Evolutionary conservation across 2,113 vertebrate species (phyloP).

Genomic region (Euleptes europaea): DNA sequence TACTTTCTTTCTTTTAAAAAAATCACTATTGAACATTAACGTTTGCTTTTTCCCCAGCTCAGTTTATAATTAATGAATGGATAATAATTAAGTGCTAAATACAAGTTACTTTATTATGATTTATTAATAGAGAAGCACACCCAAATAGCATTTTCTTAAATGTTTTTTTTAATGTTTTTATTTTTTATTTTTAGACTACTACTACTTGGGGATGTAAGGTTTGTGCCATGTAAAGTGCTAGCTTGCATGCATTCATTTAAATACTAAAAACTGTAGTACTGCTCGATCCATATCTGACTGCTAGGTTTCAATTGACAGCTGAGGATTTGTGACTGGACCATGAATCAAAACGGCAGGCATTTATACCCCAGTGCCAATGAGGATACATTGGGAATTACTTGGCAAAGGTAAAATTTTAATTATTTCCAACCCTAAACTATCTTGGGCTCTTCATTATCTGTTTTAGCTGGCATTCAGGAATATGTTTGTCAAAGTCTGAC

Average conservation of each 20-base stretch:
- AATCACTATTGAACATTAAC: constrained; percentile 79
- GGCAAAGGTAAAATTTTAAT: constrained; percentile 99
- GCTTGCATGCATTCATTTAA: constrained; percentile 91
- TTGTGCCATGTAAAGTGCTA: constrained; percentile 79
- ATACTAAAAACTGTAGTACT: constrained; percentile 94
- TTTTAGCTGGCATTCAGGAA: constrained; percentile 63
- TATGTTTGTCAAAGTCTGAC: constrained; percentile 65
- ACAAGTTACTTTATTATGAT: constrained; percentile 74
- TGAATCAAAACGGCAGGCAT: constrained; percentile 99
- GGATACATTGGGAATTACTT: constrained; percentile 99
- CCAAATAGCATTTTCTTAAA: constrained; percentile 67
- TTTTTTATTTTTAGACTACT: constrained; percentile 56
- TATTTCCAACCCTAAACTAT: constrained; percentile 91
- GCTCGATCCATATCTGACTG: constrained; percentile 98
- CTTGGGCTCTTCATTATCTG: constrained; percentile 74
- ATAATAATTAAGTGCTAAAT: constrained; percentile 79
- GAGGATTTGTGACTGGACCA: constrained; percentile 99
- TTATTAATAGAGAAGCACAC: constrained; percentile 73
- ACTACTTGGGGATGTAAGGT: constrained; percentile 74
- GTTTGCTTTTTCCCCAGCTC: constrained; percentile 80
- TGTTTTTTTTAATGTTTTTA: constrained; percentile 39
- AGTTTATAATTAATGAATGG: constrained; percentile 75
- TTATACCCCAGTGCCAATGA: constrained; percentile 99
- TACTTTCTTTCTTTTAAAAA: constrained; percentile 72
- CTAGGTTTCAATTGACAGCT: constrained; percentile 99